Percentiles rank a stretch among this genome's conserved stretches.
Conservation (phyloP, 2,113 vertebrate genomes). For the Nycticebus coucang region DNA sequence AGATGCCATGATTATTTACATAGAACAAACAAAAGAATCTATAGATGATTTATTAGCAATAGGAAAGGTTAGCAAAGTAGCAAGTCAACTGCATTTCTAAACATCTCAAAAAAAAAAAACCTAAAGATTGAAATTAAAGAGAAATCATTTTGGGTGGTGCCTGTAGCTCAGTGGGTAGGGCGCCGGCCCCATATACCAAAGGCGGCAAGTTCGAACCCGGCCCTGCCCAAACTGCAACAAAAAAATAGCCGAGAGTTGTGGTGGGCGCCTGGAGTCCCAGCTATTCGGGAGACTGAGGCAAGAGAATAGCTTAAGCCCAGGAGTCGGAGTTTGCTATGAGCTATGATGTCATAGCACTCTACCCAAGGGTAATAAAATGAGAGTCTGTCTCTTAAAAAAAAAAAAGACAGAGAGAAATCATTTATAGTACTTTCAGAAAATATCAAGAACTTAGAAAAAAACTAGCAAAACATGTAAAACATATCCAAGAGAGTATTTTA, state of each 20-base stretch:
- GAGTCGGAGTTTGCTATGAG: no score
- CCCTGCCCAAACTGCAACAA: no score
- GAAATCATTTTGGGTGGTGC: not conserved
- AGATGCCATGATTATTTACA: not conserved
- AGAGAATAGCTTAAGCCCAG: no score
- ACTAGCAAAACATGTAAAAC: not conserved
- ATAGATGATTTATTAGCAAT: not conserved
- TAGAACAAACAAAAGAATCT: not conserved
- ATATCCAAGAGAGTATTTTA: not conserved
- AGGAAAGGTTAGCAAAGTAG: not conserved
- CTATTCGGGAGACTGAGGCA: no score
- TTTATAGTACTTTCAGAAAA: not conserved
- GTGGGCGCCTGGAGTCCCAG: no score
- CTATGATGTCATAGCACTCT: no score
- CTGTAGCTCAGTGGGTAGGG: no score
- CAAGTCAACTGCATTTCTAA: not conserved
- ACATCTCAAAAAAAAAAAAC: not conserved
- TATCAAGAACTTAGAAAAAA: not conserved
- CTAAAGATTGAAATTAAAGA: not conserved
- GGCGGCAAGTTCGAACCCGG: no score
- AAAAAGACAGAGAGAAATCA: not conserved
- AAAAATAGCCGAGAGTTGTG: no score
- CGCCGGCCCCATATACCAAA: no score
- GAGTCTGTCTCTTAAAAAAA: no score
- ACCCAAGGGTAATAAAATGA: no score